These are phyloP conservation scores for Campoplex nolae DNA, from an alignment of 2,888 invertebrate species.

Conservation along the genomic window DNA sequence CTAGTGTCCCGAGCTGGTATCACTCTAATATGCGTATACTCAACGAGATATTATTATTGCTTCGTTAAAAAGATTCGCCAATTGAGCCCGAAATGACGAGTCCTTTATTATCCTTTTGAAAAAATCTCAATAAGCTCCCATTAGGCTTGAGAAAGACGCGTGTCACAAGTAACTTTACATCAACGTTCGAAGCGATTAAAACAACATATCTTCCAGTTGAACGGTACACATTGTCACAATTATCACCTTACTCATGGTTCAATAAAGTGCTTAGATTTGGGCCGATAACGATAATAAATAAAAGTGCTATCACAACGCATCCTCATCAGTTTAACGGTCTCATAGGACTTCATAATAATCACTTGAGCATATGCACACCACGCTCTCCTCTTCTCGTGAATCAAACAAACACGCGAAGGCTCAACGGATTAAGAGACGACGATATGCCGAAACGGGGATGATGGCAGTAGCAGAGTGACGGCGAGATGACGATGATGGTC, in stretches of 20 bases:
- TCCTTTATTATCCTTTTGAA: neutral
- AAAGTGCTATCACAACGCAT: constrained; percentile 16
- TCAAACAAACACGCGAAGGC: constrained; percentile 19
- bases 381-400: neutral
- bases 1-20: neutral
- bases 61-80: neutral
- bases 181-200: constrained; percentile 9
- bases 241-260: constrained; percentile 33
- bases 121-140: neutral
- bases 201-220: neutral
- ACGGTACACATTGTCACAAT: neutral
- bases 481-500: constrained; percentile 51
- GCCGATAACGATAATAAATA: constrained; percentile 32
- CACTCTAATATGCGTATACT: neutral
- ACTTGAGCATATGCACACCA: constrained; percentile 47
- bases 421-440: constrained; percentile 22
- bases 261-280: constrained; percentile 1
- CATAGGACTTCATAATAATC: constrained; percentile 38
- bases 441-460: constrained; percentile 24
- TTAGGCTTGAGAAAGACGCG: neutral
- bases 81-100: constrained; percentile 3
- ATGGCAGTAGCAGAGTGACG: constrained; percentile 43
- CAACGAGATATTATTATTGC: constrained; percentile 49
- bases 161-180: neutral
- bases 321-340: constrained; percentile 33